Conservation (phyloP, 2,888 invertebrate species). For the Incurvaria masculella region DNA sequence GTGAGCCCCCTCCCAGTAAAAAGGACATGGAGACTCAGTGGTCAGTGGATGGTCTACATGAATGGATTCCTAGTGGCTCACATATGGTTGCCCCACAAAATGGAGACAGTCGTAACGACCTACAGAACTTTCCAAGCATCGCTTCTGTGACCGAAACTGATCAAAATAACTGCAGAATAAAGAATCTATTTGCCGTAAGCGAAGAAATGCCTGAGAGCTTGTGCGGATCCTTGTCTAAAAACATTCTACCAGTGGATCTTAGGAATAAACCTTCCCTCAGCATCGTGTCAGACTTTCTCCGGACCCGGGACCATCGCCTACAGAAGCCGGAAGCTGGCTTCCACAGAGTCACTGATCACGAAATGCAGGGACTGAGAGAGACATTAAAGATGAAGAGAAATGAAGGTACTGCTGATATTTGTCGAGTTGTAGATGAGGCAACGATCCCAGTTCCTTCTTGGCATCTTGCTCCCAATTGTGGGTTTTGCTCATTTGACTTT, state of each 20-base stretch:
- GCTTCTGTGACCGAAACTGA: conserved; percentile 16
- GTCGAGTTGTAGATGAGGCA: conserved; percentile 40
- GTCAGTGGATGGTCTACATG: background rate
- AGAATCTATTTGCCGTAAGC: conserved; percentile 43
- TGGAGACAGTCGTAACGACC: background rate
- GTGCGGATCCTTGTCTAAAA: conserved; percentile 24
- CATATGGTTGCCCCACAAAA: background rate
- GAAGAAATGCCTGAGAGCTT: conserved; percentile 46
- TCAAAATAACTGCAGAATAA: conserved; percentile 26
- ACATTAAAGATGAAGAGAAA: background rate
- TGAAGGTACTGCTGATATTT: conserved; percentile 29
- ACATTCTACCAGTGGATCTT: conserved; percentile 19
- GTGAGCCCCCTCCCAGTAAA: background rate
- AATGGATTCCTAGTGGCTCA: background rate
- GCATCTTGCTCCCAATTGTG: conserved; percentile 29
- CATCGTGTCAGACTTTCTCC: conserved; percentile 40
- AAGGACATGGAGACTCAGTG: background rate
- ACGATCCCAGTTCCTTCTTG: conserved; percentile 38
- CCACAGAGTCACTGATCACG: conserved; percentile 22
- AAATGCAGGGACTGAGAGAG: conserved; percentile 12
- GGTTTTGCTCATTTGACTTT: conserved; percentile 17
- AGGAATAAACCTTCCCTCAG: conserved; percentile 30
- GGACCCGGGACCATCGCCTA: conserved; percentile 35
- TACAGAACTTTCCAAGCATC: background rate
- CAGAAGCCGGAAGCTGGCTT: conserved; percentile 24